phyloP scores from a whole-genome alignment of 2,888 invertebrate species.

The Parelbella ahira region DNA sequence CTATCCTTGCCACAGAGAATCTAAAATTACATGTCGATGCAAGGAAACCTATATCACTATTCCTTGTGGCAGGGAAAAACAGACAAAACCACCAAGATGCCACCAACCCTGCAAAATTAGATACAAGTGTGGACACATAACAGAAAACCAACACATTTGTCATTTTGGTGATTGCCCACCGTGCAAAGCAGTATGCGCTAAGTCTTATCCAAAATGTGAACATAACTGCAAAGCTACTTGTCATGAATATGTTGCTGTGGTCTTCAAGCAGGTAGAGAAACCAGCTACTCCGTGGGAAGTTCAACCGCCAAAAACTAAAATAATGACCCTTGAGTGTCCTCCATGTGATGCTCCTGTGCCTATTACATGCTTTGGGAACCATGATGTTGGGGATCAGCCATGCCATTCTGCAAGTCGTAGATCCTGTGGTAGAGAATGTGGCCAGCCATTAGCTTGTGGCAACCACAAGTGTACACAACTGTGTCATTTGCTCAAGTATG shows the following conservation, averaged over 20 bases:
- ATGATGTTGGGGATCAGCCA: conserved; percentile 84
- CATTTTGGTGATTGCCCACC: conserved; percentile 92
- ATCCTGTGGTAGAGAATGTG: conserved; percentile 91
- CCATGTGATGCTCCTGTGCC: conserved; percentile 85
- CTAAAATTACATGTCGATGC: conserved; percentile 89
- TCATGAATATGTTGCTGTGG: conserved; percentile 86
- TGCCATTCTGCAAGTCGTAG: conserved; percentile 85
- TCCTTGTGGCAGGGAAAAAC: conserved; percentile 91
- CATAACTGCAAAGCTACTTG: conserved; percentile 88
- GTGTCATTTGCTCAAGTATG: conserved; percentile 83
- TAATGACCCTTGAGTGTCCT: conserved; percentile 83
- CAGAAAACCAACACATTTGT: conserved; percentile 87
- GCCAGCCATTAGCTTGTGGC: conserved; percentile 85
- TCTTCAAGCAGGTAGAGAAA: conserved; percentile 79
- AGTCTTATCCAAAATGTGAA: conserved; percentile 77
- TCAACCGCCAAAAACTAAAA: conserved; percentile 69
- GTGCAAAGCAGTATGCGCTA: conserved; percentile 88
- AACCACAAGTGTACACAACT: conserved; percentile 87
- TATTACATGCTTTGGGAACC: conserved; percentile 86
- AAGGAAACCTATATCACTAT: conserved; percentile 88
- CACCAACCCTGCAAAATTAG: conserved; percentile 86
- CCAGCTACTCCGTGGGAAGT: conserved; percentile 85
- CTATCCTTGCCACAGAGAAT: conserved; percentile 89
- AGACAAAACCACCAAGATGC: conserved; percentile 90
- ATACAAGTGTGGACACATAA: conserved; percentile 91